A percentile compares a stretch with the other conserved stretches of the same genome.
Conservation (phyloP, 1,140 invertebrate genomes). For the Galleria mellonella region DNA sequence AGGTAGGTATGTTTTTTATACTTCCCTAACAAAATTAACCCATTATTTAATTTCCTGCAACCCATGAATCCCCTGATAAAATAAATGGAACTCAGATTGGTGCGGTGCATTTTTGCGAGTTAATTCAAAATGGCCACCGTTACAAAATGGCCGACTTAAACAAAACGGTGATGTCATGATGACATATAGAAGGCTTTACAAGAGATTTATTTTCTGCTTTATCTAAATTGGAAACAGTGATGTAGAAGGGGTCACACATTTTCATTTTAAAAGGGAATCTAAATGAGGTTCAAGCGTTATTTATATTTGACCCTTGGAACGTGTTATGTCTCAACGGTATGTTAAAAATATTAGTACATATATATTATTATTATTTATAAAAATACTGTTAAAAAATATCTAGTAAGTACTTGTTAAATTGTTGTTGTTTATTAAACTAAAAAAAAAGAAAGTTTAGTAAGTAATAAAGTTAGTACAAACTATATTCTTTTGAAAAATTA, state of each 20-base stretch:
- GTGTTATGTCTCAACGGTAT: too few relatives aligned
- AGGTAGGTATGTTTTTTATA: too few relatives aligned
- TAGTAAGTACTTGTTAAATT: too few relatives aligned
- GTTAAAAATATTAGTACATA: too few relatives aligned
- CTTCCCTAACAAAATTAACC: too few relatives aligned
- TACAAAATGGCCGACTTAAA: slow-evolving; percentile 2
- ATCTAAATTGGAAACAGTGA: background rate
- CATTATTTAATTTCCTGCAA: background rate
- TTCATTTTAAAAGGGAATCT: background rate
- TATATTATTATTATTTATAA: too few relatives aligned
- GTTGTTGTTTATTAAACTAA: too few relatives aligned
- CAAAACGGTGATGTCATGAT: slow-evolving; percentile 30
- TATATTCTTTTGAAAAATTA: too few relatives aligned
- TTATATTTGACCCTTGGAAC: too few relatives aligned
- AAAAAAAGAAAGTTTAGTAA: too few relatives aligned
- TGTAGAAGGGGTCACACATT: background rate
- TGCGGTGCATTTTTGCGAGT: slow-evolving; percentile 27
- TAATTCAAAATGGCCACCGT: slow-evolving; percentile 24
- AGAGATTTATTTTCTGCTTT: slow-evolving; percentile 20
- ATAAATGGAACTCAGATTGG: slow-evolving; percentile 38
- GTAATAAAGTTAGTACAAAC: too few relatives aligned
- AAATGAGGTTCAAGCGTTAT: background rate
- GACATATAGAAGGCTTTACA: slow-evolving; percentile 25
- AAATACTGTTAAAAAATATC: too few relatives aligned
- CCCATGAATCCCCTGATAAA: slow-evolving; percentile 4